Conservation (phyloP, 1,140 invertebrate species). For the Hesperophylax magnus region DNA sequence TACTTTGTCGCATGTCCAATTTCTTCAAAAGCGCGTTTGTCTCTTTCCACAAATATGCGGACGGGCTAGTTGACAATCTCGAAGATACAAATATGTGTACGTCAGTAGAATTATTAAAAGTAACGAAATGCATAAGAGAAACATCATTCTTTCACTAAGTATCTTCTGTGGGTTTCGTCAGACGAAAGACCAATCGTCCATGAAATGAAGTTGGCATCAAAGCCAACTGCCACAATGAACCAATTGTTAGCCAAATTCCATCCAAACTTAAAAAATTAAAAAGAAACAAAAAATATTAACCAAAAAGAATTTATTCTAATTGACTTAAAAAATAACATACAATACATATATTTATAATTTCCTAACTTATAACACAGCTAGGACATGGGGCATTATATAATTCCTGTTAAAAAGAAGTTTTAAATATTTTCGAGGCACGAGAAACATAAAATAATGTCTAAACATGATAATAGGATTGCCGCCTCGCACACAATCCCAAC, state of each 20-base stretch:
- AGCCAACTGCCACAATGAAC: constrained; percentile 45
- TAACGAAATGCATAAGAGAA: neutral
- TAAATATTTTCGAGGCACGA: constrained; percentile 7
- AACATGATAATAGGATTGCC: constrained; percentile 14
- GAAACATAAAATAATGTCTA: constrained; percentile 29
- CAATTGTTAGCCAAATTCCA: neutral
- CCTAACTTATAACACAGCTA: constrained; percentile 45
- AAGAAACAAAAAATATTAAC: constrained; percentile 24
- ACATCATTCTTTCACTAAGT: neutral
- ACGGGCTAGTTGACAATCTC: neutral
- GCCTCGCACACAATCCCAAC: constrained; percentile 26
- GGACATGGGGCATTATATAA: constrained; percentile 23
- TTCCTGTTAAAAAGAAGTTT: constrained; percentile 36
- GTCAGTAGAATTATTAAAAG: constrained; percentile 1
- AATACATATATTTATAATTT: constrained; percentile 46
- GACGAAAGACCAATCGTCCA: constrained; percentile 24
- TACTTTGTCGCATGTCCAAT: neutral
- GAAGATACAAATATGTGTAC: neutral
- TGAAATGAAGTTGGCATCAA: constrained; percentile 44
- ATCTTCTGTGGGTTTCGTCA: neutral
- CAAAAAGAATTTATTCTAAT: constrained; percentile 41
- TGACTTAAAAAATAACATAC: constrained; percentile 45
- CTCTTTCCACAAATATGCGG: neutral
- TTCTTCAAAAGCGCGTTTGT: neutral
- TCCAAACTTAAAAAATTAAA: neutral